Percentiles rank a stretch among this genome's conserved stretches.
phyloP scores from a whole-genome alignment of 2,113 vertebrate genomes.

The Spea bombifrons region DNA sequence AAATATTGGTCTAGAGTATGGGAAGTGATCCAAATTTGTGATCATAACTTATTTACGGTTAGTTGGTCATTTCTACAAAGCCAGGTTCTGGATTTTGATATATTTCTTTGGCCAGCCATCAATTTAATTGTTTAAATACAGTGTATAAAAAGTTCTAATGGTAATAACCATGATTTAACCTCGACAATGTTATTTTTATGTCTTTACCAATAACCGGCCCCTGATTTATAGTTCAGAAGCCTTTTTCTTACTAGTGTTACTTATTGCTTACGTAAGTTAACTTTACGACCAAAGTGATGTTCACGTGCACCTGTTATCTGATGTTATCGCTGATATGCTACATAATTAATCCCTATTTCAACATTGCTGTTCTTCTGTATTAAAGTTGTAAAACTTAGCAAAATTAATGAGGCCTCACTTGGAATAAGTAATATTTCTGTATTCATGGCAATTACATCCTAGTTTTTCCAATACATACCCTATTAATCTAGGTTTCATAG shows the following conservation, averaged over 20 bases:
- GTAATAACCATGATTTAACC: no score
- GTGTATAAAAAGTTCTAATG: no score
- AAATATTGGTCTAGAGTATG: no score
- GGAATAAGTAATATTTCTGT: conserved; percentile 23
- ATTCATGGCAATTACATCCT: conserved; percentile 34
- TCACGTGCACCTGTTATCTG: background rate
- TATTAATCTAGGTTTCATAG: conserved; percentile 4
- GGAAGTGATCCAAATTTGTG: no score
- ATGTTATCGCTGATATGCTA: background rate
- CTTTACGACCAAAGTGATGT: background rate
- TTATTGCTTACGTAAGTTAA: background rate
- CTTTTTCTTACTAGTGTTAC: background rate
- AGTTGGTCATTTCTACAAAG: no score
- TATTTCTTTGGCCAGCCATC: no score
- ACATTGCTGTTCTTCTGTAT: conserved; percentile 6
- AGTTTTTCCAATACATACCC: background rate
- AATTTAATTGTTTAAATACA: no score
- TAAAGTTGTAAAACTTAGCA: conserved; percentile 41
- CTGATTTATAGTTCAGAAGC: background rate
- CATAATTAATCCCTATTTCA: background rate
- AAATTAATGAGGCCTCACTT: conserved; percentile 22
- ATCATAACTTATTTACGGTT: no score
- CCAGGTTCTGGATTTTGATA: no score
- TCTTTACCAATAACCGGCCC: no score
- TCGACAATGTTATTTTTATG: no score